A percentile compares a stretch with the other conserved stretches of the same genome.
These are phyloP conservation scores for Epinotia demarniana DNA, from an alignment of 2,888 invertebrate genomes.

Conservation along the genomic window DNA sequence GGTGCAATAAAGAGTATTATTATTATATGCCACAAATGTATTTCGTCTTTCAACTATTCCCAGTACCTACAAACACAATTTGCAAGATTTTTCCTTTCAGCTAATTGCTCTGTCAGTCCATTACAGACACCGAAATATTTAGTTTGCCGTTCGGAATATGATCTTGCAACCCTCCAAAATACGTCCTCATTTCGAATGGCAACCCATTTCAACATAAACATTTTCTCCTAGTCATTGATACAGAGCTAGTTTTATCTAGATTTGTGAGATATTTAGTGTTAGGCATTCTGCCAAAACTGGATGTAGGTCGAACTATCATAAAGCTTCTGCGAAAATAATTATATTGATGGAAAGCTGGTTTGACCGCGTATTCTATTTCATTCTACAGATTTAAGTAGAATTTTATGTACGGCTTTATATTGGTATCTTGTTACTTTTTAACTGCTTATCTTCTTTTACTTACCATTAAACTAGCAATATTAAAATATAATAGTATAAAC, in stretches of 20 bases:
- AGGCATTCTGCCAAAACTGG: constrained; percentile 40
- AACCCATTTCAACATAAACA: neutral
- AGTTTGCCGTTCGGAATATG: neutral
- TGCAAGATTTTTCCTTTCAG: neutral
- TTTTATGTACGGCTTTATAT: neutral
- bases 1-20: no score
- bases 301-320: constrained; percentile 29
- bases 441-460: no score
- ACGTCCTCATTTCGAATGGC: neutral
- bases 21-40: no score
- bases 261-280: constrained; percentile 26
- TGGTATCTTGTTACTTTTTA: no score
- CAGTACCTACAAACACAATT: neutral
- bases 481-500: no score
- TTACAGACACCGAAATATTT: neutral
- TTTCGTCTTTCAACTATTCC: neutral
- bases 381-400: neutral
- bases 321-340: constrained; percentile 21
- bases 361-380: constrained; percentile 2
- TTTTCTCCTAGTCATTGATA: neutral
- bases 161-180: neutral
- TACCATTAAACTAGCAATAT: no score
- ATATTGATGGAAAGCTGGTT: constrained; percentile 22
- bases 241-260: constrained; percentile 24
- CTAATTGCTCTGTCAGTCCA: neutral